Percentiles rank a stretch among this genome's conserved stretches.
Conservation (phyloP, 1,140 invertebrate genomes). For the Bicyclus anynana region DNA sequence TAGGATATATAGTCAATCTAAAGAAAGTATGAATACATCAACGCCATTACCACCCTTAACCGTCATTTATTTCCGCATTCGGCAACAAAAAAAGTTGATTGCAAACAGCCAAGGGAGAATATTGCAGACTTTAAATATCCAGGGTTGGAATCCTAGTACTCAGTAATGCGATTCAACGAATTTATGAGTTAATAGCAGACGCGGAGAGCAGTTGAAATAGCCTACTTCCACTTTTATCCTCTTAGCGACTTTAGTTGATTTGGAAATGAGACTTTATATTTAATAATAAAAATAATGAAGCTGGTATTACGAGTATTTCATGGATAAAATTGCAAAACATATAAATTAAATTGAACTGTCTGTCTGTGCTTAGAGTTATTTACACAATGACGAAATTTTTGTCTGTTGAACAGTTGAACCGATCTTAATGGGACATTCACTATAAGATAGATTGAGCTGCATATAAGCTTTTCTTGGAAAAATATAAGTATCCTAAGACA, state of each 20-base stretch:
- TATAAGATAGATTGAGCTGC: too few relatives aligned
- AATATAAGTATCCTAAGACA: too few relatives aligned
- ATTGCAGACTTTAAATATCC: constrained; percentile 13
- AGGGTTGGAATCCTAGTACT: constrained; percentile 28
- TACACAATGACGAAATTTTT: too few relatives aligned
- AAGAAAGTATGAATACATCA: background rate
- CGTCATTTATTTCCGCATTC: background rate
- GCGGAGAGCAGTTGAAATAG: constrained; percentile 27
- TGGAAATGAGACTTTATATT: background rate
- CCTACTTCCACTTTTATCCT: constrained; percentile 18
- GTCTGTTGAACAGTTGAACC: too few relatives aligned
- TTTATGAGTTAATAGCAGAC: constrained; percentile 44
- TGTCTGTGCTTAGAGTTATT: too few relatives aligned
- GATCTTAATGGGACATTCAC: too few relatives aligned
- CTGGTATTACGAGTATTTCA: background rate
- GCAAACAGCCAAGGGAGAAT: background rate
- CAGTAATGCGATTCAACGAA: constrained; percentile 38
- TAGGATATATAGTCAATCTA: too few relatives aligned
- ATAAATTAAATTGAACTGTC: too few relatives aligned
- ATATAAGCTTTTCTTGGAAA: too few relatives aligned
- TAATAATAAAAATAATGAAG: background rate
- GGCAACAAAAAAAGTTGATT: background rate
- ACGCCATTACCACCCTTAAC: background rate
- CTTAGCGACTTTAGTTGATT: constrained; percentile 5
- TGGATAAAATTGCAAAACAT: too few relatives aligned